Percentiles rank a stretch among this genome's conserved stretches.
phyloP scores from a whole-genome alignment of 1,140 invertebrate genomes.

The Zaprionus capensis region DNA sequence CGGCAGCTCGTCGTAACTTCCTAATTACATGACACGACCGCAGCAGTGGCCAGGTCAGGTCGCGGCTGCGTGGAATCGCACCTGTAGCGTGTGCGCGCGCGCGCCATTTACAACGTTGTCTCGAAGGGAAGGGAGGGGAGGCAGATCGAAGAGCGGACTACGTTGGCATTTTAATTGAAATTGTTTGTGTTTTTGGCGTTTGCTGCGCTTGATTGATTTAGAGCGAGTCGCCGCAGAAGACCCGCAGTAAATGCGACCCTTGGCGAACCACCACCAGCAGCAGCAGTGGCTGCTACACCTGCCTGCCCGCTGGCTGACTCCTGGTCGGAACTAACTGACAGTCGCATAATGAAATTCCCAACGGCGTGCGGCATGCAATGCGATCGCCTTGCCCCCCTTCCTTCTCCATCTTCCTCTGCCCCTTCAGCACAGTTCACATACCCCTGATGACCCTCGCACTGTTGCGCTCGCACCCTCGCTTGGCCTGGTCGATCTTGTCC shows the following conservation, averaged over 20 bases:
- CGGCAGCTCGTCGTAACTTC: constrained; percentile 56
- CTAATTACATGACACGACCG: constrained; percentile 82
- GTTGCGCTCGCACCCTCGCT: constrained; percentile 21
- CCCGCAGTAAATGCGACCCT: constrained; percentile 59
- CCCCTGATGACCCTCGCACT: constrained; percentile 20
- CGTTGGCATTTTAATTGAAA: constrained; percentile 78
- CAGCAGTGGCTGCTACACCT: constrained; percentile 53
- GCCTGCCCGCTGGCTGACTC: constrained; percentile 71
- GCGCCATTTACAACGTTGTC: constrained; percentile 44
- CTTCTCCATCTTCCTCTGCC: neutral
- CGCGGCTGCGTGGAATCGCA: constrained; percentile 34
- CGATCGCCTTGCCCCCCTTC: constrained; percentile 32
- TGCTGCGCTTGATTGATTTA: constrained; percentile 82
- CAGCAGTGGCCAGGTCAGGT: constrained; percentile 44
- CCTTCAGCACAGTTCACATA: neutral
- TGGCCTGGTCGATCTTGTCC: constrained; percentile 70
- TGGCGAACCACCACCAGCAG: constrained; percentile 53
- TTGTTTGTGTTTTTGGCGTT: constrained; percentile 53
- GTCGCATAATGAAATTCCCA: constrained; percentile 71
- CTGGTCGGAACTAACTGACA: constrained; percentile 47
- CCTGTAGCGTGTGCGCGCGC: constrained; percentile 49
- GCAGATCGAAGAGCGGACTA: constrained; percentile 9
- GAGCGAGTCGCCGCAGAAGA: constrained; percentile 45
- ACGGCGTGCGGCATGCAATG: constrained; percentile 31
- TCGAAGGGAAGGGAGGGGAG: neutral